A percentile compares a stretch with the other conserved stretches of the same genome.
Conservation (phyloP, 2,113 vertebrate species). For the Periophthalmodon schlosseri region DNA sequence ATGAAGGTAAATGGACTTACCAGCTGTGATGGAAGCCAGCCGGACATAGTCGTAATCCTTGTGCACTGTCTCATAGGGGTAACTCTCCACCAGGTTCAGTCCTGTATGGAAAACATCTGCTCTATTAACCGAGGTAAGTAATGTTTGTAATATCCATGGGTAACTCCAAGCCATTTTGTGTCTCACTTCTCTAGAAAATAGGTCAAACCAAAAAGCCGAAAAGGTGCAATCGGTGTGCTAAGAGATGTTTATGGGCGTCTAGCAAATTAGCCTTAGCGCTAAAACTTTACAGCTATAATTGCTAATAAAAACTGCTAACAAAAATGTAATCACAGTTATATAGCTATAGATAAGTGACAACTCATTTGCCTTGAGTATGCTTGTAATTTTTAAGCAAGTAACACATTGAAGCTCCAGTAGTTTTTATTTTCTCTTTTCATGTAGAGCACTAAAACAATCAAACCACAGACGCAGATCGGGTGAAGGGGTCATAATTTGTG, state of each 20-base stretch:
- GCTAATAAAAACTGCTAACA: too few species aligned
- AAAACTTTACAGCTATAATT: not conserved
- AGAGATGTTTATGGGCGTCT: not conserved
- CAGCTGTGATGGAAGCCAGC: constrained; percentile 88
- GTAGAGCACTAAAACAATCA: too few species aligned
- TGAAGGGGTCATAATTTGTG: too few species aligned
- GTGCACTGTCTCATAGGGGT: constrained; percentile 84
- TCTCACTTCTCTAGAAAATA: not conserved
- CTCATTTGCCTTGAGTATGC: too few species aligned
- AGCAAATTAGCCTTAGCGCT: not conserved
- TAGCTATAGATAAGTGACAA: too few species aligned
- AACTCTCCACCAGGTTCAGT: constrained; percentile 86
- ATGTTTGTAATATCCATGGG: not conserved
- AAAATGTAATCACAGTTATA: too few species aligned
- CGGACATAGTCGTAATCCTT: constrained; percentile 87
- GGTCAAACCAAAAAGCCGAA: not conserved
- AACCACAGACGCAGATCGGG: too few species aligned
- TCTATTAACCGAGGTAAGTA: not conserved
- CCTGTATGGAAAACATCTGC: constrained; percentile 68
- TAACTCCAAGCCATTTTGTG: not conserved
- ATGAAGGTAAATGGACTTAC: constrained; percentile 67
- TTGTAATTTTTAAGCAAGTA: too few species aligned
- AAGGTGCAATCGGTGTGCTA: not conserved
- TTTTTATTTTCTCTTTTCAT: too few species aligned
- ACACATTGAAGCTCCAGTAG: too few species aligned